Evolutionary conservation across 2,113 vertebrate species (phyloP), one percentile per base, ranked within the genome.

Genomic region (Aythya baeri): DNA sequence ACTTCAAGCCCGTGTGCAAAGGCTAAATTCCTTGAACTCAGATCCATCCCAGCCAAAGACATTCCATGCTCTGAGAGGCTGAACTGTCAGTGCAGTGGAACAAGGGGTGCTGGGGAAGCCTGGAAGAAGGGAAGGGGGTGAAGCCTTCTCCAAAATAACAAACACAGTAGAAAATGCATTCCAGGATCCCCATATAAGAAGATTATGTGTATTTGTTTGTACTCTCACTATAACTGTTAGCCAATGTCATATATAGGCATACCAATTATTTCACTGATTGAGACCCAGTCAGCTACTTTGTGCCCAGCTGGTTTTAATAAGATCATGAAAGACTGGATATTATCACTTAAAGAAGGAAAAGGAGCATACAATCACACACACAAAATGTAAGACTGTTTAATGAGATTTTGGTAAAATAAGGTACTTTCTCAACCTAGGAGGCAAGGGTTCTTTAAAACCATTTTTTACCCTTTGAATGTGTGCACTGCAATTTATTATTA

Each of bases 401-500:
- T 93, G 79, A 84, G 70, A 94, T 94, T 96, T 97, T 94, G 49
- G 90, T 85, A 83, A 94, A 96, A 96, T 83, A 67, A 92, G 0
- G 2, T 77, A 93, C 94, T 97, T 81, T 93, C 87, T 82, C 94
- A 96, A 82, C 62, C 81, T 88, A 68, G 70, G 79, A 97, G 61
- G 75, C 68, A 96, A 93, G 91, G 21, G 17, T 54, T 95, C 79
- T 96, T 95, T 90, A 91, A 92, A 95, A 71, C n/a, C 32, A 77
- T 91, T 95, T 96, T 94, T 94, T 83, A 66, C 63, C 71, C 88
- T 98, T 88, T 93, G 95, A 93, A 91, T 91, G 74, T 94, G 97
- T 94, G 96, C 76, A 61, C 67, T 96, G 90, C 83, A 94, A 97
- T 95, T 97, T 97, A 96, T 97, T 98, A 97, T 96, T 97, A 96